Evolutionary conservation across 2,113 vertebrate species (phyloP).

Genomic region (Grallaria varia): DNA sequence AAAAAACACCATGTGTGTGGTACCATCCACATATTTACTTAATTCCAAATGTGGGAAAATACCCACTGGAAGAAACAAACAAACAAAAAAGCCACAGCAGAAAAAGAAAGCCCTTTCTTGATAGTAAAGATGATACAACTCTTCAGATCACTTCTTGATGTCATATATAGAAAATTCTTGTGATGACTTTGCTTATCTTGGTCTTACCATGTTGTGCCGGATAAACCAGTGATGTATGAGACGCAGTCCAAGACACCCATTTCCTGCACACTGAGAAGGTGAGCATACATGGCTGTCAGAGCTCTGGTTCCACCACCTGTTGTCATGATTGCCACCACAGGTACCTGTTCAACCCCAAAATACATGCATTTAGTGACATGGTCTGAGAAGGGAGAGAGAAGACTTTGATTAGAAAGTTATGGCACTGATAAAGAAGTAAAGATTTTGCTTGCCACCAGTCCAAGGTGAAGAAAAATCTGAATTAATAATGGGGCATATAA

Average conservation of each 20-base stretch:
- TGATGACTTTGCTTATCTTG: not conserved
- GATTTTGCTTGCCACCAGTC: not conserved
- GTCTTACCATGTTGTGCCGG: constrained; percentile 88
- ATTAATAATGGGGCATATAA: not conserved
- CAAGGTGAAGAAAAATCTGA: not conserved
- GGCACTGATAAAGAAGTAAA: not conserved
- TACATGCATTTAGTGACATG: not conserved
- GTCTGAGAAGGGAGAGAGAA: not conserved
- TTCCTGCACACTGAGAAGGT: constrained; percentile 80
- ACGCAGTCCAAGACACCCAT: constrained; percentile 78
- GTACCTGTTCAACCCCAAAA: constrained; percentile 74
- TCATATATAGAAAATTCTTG: not conserved
- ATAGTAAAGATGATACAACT: not conserved
- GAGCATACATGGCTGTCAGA: constrained; percentile 79
- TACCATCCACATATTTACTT: not conserved
- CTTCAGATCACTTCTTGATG: not conserved
- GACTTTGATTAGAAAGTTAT: not conserved
- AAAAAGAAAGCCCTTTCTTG: not conserved
- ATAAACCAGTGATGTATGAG: constrained; percentile 83
- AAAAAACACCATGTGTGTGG: not conserved
- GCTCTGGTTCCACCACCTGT: constrained; percentile 86
- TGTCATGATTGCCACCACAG: constrained; percentile 83
- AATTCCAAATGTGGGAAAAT: not conserved
- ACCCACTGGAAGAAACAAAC: not conserved
- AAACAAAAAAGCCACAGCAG: not conserved